These are phyloP conservation scores for Pocillopora grandis DNA, from an alignment of 92 coral and sea anemone species.

Conservation along the genomic window DNA sequence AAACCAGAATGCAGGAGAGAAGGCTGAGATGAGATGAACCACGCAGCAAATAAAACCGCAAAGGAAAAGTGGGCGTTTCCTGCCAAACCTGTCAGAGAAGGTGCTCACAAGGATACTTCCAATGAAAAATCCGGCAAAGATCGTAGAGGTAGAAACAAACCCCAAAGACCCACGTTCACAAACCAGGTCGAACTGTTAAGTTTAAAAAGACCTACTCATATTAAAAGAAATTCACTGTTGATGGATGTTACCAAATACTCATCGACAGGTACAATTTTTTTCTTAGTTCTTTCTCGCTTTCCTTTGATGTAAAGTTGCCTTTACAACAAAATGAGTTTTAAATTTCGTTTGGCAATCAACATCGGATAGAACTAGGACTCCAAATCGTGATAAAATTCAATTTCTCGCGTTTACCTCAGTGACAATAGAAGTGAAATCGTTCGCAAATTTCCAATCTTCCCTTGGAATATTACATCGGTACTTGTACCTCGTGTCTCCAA, in stretches of 20 bases:
- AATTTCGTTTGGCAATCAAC: no score
- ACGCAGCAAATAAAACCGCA: slow-evolving; percentile 52
- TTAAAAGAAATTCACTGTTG: no score
- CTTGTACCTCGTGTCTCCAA: slow-evolving; percentile 50
- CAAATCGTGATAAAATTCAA: no score
- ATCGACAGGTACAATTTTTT: no score
- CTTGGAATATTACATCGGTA: slow-evolving; percentile 69
- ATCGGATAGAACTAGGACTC: no score
- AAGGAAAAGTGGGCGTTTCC: slow-evolving; percentile 62
- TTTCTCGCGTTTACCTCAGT: slow-evolving; percentile 62
- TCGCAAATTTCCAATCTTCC: slow-evolving; percentile 75
- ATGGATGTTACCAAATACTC: no score
- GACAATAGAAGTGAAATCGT: slow-evolving; percentile 73
- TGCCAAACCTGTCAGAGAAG: slow-evolving; percentile 79
- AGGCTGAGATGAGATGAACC: slow-evolving; percentile 60
- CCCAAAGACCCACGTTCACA: slow-evolving; percentile 76
- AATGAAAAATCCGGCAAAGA: slow-evolving; percentile 77
- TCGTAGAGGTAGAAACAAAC: slow-evolving; percentile 77
- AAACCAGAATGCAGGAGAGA: slow-evolving; percentile 72
- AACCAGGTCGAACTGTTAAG: slow-evolving; percentile 77
- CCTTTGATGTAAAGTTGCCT: no score
- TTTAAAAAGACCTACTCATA: background rate
- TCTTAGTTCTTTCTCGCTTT: no score
- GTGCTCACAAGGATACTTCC: slow-evolving; percentile 71
- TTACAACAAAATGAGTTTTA: no score